Percentiles rank a stretch among this genome's conserved stretches.
phyloP scores from a whole-genome alignment of 2,888 invertebrate genomes.

The Asteroscopus sphinx region DNA sequence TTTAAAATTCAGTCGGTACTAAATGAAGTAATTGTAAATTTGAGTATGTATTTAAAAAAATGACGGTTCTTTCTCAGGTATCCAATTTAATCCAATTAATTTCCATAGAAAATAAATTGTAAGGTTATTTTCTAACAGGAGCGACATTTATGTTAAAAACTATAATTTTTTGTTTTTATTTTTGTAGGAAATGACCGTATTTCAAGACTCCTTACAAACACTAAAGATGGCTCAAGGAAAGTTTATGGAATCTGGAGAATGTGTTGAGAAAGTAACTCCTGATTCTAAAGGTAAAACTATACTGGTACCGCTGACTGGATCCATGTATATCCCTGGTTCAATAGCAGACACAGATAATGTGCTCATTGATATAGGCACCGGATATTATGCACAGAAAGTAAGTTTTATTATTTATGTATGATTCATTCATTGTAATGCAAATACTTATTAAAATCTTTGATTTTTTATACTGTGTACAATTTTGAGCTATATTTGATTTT shows the following conservation, averaged over 20 bases:
- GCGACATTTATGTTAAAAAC: too few relatives aligned
- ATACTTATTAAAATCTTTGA: too few relatives aligned
- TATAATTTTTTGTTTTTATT: constrained; percentile 5
- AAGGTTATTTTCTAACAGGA: too few relatives aligned
- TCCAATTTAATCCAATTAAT: too few relatives aligned
- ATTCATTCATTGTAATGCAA: neutral
- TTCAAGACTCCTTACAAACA: constrained; percentile 96
- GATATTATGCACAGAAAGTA: constrained; percentile 98
- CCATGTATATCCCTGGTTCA: constrained; percentile 98
- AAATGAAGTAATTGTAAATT: too few relatives aligned
- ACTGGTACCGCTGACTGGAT: constrained; percentile 98
- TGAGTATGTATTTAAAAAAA: too few relatives aligned
- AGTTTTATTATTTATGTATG: constrained; percentile 44
- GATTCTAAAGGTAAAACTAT: constrained; percentile 95
- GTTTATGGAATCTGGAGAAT: constrained; percentile 96
- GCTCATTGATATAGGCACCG: constrained; percentile 98
- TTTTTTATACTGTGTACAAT: neutral
- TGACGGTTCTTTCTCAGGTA: too few relatives aligned
- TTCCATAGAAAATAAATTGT: too few relatives aligned
- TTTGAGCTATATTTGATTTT: neutral
- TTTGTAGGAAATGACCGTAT: constrained; percentile 94
- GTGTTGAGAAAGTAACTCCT: constrained; percentile 94
- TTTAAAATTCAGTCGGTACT: constrained; percentile 3
- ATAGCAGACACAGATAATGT: constrained; percentile 96
- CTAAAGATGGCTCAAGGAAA: constrained; percentile 97